Conservation (phyloP, 2,888 invertebrate genomes). For the Empis stercorea region DNA sequence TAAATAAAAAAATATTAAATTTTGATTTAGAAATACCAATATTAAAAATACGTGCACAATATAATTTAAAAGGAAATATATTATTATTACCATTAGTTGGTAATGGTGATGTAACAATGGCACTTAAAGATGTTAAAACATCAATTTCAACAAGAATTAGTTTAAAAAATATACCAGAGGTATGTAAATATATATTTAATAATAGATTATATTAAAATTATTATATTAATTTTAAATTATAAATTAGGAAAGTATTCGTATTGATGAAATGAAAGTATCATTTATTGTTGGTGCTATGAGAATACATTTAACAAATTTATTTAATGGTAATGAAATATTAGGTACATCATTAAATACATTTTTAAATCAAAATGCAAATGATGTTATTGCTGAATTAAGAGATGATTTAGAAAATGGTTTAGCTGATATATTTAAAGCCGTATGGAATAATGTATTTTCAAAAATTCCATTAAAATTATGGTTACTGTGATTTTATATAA, state of each 20-base stretch:
- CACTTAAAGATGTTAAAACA: conserved; percentile 41
- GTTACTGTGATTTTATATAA: conserved; percentile 29
- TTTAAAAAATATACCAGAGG: conserved; percentile 34
- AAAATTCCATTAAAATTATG: conserved; percentile 45
- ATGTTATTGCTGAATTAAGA: conserved; percentile 43
- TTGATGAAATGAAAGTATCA: conserved; percentile 43
- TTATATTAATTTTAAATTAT: neutral
- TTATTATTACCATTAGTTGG: conserved; percentile 45
- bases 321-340: conserved; percentile 48
- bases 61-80: conserved; percentile 46
- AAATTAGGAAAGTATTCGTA: conserved; percentile 33
- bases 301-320: conserved; percentile 43
- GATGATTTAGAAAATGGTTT: conserved; percentile 43
- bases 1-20: conserved; percentile 38
- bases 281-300: conserved; percentile 42
- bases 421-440: conserved; percentile 41
- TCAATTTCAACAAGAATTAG: conserved; percentile 40
- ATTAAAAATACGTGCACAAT: conserved; percentile 42
- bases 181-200: conserved; percentile 12
- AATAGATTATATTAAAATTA: neutral
- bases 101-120: conserved; percentile 41
- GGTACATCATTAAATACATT: conserved; percentile 45
- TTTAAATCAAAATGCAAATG: conserved; percentile 44
- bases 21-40: conserved; percentile 44
- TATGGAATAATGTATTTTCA: conserved; percentile 45